Percentiles rank a stretch among this genome's conserved stretches.
Conservation (phyloP, 2,113 vertebrate genomes). For the Panthera uncia region DNA sequence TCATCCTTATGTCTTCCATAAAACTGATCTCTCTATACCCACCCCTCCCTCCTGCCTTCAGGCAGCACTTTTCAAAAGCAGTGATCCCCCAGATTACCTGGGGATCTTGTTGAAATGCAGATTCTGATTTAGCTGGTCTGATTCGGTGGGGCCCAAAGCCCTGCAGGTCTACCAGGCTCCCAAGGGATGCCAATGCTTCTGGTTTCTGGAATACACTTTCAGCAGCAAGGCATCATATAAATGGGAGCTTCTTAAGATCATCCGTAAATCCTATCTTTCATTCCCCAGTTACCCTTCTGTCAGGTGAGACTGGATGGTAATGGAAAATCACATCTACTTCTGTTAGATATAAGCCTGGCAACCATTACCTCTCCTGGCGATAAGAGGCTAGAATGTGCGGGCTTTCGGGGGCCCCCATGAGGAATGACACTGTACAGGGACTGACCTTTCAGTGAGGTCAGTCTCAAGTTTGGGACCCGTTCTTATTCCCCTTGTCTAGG, state of each 20-base stretch:
- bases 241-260: not conserved
- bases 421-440: not conserved
- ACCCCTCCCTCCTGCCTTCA: not conserved
- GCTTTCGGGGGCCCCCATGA: accelerated
- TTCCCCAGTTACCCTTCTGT: not conserved
- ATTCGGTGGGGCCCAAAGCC: not conserved
- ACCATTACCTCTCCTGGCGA: not conserved
- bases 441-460: not conserved
- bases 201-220: not conserved
- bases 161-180: not conserved
- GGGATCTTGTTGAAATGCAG: not conserved
- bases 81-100: not conserved
- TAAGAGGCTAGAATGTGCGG: no score
- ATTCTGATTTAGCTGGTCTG: not conserved
- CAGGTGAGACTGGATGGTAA: not conserved
- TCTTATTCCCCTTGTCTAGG: not conserved
- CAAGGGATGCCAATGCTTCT: not conserved
- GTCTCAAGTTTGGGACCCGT: not conserved
- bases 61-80: not conserved
- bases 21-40: not conserved
- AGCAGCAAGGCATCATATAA: not conserved
- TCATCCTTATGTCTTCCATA: not conserved
- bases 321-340: not conserved
- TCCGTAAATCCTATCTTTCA: not conserved
- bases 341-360: not conserved